Conservation (phyloP, 2,113 vertebrate genomes). For the Colaptes auratus region DNA sequence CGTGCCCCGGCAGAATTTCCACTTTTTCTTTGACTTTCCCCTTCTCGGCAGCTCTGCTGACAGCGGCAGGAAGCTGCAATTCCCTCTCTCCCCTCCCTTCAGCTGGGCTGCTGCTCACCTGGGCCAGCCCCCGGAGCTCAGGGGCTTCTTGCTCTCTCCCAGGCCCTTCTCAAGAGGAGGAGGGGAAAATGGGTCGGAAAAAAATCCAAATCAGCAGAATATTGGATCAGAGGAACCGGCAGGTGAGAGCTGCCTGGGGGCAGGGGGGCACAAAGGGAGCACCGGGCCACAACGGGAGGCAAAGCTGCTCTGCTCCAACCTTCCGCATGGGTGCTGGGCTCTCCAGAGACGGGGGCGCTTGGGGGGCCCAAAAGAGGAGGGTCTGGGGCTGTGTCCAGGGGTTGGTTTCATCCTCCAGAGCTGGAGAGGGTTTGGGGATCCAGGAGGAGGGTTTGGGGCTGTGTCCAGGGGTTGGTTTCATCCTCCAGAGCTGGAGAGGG, state of each 20-base stretch:
- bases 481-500: too few species aligned
- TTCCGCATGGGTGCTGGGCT: rapidly evolving
- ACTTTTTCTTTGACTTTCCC: background rate
- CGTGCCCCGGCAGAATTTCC: background rate
- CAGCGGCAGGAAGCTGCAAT: background rate
- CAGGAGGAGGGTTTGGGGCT: rapidly evolving
- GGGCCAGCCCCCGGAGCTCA: background rate
- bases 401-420: too few species aligned
- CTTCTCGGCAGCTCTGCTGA: background rate
- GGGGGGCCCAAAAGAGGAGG: too few species aligned
- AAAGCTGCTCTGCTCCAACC: background rate
- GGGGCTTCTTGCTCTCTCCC: background rate
- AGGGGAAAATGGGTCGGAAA: conserved; percentile 88
- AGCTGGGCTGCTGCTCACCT: background rate
- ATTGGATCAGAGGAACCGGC: conserved; percentile 91
- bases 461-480: too few species aligned
- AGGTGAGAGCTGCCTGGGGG: conserved; percentile 65
- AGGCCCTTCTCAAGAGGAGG: rapidly evolving
- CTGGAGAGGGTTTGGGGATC: background rate
- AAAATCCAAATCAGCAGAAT: conserved; percentile 98
- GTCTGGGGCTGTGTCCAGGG: too few species aligned
- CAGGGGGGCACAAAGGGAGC: background rate
- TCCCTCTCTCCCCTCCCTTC: too few species aligned
- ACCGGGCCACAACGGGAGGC: rapidly evolving
- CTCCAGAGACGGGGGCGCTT: too few species aligned